Percentiles rank a stretch among this genome's conserved stretches.
Evolutionary conservation across 2,888 invertebrate species (phyloP).

Genomic region (Nematopogon swammerdamellus): DNA sequence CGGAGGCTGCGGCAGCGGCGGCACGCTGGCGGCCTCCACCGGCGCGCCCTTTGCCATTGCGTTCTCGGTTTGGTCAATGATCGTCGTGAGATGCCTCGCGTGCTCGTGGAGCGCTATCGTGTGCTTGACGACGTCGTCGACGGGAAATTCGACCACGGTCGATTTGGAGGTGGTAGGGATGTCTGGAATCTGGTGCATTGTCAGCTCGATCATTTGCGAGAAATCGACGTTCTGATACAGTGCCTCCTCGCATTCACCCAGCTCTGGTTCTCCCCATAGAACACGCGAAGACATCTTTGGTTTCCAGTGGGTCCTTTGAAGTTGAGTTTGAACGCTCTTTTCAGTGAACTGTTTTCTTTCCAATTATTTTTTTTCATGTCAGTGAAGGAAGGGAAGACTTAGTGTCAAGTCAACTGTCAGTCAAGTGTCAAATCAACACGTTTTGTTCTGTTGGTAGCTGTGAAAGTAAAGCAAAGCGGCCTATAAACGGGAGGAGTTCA

Average conservation of each 20-base stretch:
- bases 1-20: slow-evolving; percentile 31
- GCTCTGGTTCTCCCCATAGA: slow-evolving; percentile 43
- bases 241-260: slow-evolving; percentile 29
- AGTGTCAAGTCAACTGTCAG: too few relatives aligned
- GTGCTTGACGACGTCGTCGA: slow-evolving; percentile 41
- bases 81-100: slow-evolving; percentile 29
- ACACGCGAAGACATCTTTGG: slow-evolving; percentile 25
- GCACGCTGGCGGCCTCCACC: slow-evolving; percentile 31
- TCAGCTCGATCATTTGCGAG: slow-evolving; percentile 47
- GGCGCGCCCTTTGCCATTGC: slow-evolving; percentile 31
- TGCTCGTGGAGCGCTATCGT: slow-evolving; percentile 42
- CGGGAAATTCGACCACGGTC: slow-evolving; percentile 41
- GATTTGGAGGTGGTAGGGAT: slow-evolving; percentile 45
- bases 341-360: too few relatives aligned
- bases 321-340: too few relatives aligned
- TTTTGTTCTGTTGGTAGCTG: too few relatives aligned
- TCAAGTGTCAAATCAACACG: too few relatives aligned
- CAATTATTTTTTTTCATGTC: too few relatives aligned
- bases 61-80: slow-evolving; percentile 34
- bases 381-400: too few relatives aligned
- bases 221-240: slow-evolving; percentile 43
- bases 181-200: slow-evolving; percentile 50
- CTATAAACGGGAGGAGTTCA: too few relatives aligned
- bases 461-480: too few relatives aligned
- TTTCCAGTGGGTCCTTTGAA: too few relatives aligned